phyloP scores from a whole-genome alignment of 2,113 vertebrate genomes.

The Anolis sagrei region DNA sequence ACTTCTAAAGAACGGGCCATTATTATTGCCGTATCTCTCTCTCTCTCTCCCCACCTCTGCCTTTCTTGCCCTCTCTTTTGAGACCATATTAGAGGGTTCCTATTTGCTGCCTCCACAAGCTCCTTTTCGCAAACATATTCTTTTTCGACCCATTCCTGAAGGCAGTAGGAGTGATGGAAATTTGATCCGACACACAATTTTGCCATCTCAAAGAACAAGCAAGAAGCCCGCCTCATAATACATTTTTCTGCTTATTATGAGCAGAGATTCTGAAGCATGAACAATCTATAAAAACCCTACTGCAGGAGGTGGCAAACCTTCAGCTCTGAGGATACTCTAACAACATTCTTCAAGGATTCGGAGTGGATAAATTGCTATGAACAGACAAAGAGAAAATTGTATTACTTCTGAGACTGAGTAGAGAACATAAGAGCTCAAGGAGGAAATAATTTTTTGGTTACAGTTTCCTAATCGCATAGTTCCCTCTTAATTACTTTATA shows the following conservation, averaged over 20 bases:
- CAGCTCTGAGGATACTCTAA: not conserved
- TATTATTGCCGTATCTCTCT: not conserved
- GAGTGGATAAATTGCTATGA: not conserved
- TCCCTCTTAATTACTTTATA: not conserved
- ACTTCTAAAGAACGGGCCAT: not conserved
- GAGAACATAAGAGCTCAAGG: not conserved
- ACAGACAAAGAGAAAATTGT: not conserved
- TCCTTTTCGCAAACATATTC: conserved; percentile 4
- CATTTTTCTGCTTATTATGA: conserved; percentile 21
- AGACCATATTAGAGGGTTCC: not conserved
- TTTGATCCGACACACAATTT: conserved; percentile 15
- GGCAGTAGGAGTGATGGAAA: conserved; percentile 27
- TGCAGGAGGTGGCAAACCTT: not conserved
- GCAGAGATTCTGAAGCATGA: not conserved
- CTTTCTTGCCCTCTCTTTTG: not conserved
- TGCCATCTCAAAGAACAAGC: not conserved
- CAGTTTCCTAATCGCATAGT: not conserved
- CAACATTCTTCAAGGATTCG: not conserved
- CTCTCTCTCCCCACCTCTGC: not conserved
- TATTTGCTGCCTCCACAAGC: not conserved
- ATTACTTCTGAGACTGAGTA: not conserved
- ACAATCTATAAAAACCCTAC: not conserved
- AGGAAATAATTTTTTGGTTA: not conserved
- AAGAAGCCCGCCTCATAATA: not conserved
- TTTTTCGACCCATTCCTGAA: not conserved